A percentile compares a stretch with the other conserved stretches of the same genome.
Conservation (phyloP, 2,113 vertebrate genomes). For the Ceyx cyanopectus region DNA sequence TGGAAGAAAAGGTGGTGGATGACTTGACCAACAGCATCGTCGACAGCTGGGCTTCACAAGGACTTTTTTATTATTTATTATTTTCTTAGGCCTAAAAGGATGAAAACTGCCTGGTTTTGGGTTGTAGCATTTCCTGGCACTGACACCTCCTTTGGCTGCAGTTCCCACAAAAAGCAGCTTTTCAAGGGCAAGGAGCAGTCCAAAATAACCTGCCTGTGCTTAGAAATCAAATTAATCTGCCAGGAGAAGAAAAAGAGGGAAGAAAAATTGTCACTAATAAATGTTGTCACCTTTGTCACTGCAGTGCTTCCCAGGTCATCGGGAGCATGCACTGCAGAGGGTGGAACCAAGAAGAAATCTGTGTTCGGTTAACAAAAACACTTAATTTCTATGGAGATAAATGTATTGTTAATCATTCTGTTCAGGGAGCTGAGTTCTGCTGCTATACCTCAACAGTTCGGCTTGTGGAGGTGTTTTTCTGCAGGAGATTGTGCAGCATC, state of each 20-base stretch:
- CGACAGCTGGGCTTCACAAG: background rate
- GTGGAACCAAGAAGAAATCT: background rate
- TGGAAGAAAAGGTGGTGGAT: background rate
- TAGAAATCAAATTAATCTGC: background rate
- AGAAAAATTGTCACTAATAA: background rate
- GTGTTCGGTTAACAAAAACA: background rate
- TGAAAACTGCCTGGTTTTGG: accelerated
- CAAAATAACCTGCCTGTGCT: background rate
- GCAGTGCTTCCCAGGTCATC: background rate
- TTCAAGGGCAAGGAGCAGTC: background rate
- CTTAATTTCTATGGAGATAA: background rate
- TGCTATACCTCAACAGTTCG: accelerated
- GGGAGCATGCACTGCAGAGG: background rate
- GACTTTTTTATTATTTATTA: background rate
- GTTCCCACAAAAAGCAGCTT: background rate
- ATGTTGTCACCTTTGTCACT: background rate
- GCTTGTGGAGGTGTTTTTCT: background rate
- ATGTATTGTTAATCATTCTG: background rate
- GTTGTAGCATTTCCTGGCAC: background rate
- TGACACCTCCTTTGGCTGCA: background rate
- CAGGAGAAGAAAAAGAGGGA: background rate
- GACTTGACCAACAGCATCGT: background rate
- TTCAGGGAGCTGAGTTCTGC: accelerated
- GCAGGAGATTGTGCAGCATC: background rate
- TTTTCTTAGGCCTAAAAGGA: background rate